Evolutionary conservation across 2,797 vertebrate genomes (phyloP), one percentile per base, ranked within the genome.

Genomic region (Notoglanidium macrostoma): DNA sequence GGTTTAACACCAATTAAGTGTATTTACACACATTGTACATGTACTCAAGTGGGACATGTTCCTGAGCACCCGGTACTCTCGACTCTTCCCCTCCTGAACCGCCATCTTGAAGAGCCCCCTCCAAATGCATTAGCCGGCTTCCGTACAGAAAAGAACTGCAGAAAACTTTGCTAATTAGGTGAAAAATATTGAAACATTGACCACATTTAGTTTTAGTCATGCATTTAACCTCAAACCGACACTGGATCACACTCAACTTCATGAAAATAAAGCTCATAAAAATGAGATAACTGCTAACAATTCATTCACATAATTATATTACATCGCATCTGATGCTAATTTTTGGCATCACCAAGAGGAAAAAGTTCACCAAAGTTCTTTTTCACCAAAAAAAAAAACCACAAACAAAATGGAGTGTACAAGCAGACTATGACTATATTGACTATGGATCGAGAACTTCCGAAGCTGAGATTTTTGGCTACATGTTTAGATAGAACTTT

Each of bases 1-100:
- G 72, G 85, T 88, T 84, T 51, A 89, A 91, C 86, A 91, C 86
- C 70, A 85, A 63, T 59, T 82, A 83, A 80, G 65, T 89, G 78
- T 57, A 74, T 87, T 87, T 81, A 81, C 79, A 80, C 29, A 68
- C 54, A 32, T 23, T 59, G 49, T n/a, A 55, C 49, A 76, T 55
- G 79, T 55, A 83, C 73, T 82, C 85, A 76, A 77, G 59, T 40
- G 82, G 55, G 55, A 57, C 51, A 35, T 57, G 29, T 57, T 29
- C n/a, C 49, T 55, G 77, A 79, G 21, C 32, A 14, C 10, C 5
- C 74, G 10, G 44, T 51, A 29, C 14, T 29, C 49, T 54, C 49
- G 4, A 29, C 14, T 51, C 14, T 11, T 12, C 19, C 15, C 14
- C 46, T 21, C 80, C n/a, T 10, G 26, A 61, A 23, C 23, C 23